phyloP scores from a whole-genome alignment of 2,797 vertebrate genomes.

The Gadopsis bispinosus region DNA sequence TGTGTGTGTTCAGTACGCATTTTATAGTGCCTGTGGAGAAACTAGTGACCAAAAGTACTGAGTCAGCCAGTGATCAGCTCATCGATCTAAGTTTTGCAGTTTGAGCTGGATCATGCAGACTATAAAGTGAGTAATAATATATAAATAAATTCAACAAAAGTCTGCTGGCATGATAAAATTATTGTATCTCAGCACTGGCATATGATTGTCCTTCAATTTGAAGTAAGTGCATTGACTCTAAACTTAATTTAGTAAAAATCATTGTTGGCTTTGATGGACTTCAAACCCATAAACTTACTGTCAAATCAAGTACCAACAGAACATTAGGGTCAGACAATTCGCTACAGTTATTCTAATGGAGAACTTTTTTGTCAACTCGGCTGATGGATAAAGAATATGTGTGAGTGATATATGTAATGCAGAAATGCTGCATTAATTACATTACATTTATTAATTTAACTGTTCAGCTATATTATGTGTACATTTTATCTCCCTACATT shows the following conservation, averaged over 20 bases:
- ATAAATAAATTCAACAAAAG: conserved; percentile 9
- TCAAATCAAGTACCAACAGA: neutral
- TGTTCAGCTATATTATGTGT: neutral
- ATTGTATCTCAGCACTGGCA: neutral
- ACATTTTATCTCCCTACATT: neutral
- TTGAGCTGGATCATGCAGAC: neutral
- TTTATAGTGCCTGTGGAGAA: neutral
- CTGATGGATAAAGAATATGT: neutral
- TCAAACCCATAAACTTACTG: neutral
- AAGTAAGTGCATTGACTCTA: conserved; percentile 1
- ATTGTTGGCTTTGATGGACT: conserved; percentile 16
- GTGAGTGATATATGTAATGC: neutral
- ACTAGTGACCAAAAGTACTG: neutral
- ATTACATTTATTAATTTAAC: neutral
- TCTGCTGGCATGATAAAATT: neutral
- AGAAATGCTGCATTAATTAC: conserved; percentile 4
- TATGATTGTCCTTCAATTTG: conserved; percentile 11
- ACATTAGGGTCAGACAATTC: neutral
- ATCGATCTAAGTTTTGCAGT: neutral
- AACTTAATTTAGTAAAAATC: conserved; percentile 33
- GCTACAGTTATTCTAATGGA: conserved; percentile 1
- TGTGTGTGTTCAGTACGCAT: conserved; percentile 1
- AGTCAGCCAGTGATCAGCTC: conserved; percentile 3
- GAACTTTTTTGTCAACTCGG: conserved; percentile 8
- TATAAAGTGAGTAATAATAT: neutral